Evolutionary conservation across 1,140 invertebrate species (phyloP).

Genomic region (Lasioglossum baleicum): DNA sequence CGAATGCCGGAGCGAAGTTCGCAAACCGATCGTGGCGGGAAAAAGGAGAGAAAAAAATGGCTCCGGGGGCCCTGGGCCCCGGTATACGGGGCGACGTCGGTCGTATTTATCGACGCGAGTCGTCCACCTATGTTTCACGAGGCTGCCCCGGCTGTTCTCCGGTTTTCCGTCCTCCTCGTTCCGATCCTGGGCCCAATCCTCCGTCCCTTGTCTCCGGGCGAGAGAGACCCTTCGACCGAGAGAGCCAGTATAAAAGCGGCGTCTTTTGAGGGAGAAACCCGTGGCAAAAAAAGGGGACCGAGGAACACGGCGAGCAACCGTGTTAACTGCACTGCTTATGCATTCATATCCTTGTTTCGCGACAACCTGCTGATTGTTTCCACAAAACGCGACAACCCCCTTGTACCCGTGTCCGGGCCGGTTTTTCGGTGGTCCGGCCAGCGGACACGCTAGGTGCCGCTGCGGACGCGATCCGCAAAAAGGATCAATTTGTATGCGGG

Average conservation of each 20-base stretch:
- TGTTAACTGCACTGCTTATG: constrained; percentile 77
- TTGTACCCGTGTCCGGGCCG: constrained; percentile 57
- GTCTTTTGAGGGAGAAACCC: constrained; percentile 70
- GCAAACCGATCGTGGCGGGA: constrained; percentile 38
- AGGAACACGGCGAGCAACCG: constrained; percentile 72
- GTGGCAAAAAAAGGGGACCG: constrained; percentile 59
- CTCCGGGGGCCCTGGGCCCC: constrained; percentile 21
- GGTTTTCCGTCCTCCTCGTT: neutral
- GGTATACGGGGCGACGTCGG: constrained; percentile 62
- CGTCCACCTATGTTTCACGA: constrained; percentile 45
- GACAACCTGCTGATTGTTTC: constrained; percentile 76
- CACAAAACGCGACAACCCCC: constrained; percentile 76
- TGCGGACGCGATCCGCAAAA: constrained; percentile 54
- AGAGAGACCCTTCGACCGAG: neutral
- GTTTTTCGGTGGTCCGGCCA: constrained; percentile 57
- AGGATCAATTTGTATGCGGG: constrained; percentile 67
- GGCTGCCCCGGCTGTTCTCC: neutral
- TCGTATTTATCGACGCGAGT: constrained; percentile 72
- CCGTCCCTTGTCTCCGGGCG: neutral
- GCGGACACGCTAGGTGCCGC: constrained; percentile 44
- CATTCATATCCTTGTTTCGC: constrained; percentile 78
- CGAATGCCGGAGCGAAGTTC: constrained; percentile 57
- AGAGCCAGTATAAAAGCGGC: constrained; percentile 63
- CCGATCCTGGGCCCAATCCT: constrained; percentile 1
- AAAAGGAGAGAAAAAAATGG: constrained; percentile 26